Base-by-base conservation (phyloP, 2,113 vertebrate species). In the Actenoides hombroni region DNA sequence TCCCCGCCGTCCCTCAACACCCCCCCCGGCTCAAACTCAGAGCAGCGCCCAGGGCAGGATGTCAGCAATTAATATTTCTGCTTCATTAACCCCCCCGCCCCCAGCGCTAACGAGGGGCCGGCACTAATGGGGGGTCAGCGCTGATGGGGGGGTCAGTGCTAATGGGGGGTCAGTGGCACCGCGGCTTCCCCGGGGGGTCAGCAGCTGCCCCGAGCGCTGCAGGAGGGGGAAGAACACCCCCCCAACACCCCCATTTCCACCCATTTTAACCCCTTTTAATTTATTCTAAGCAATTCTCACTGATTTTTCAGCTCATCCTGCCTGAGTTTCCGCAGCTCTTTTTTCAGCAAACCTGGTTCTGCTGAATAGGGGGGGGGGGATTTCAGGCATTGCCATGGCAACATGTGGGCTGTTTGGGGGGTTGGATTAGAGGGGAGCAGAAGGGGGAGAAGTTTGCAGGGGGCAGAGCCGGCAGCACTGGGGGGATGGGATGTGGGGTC, bases 301-400 rank as follows among this genome's bases (percentile, higher is more conserved):
- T 42, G 13, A 42, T 42, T 42, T 42, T 42, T 42, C 37, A 51
- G 8, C 17, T 39, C 42, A 42, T 42, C 42, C 49, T 13, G 14
- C 31, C 23, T 29, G 31, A 5, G 10, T 63, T 53, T 5, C n/a
- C 17, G 1, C 2, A 4, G 29, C 11, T 4, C 5, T 71, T 19
- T 56, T 8, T 33, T 11, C 67, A 25, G 40, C 57, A 48, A 71
- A 48, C n/a, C 54, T 11, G 9, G 9, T 48, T 31, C 53, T 1
- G 16, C 63, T 42, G 49, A 26, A 25, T 16, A 8, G n/a, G 33
- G 21, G 20, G 11, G 61, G 56, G 6, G 89, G 75, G 54, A 84
- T 70, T 86, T 85, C 76, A 85, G 81, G 24, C 28, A 92, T 95
- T 53, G 53, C 65, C 95, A 96, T 97, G 97, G 94, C 95, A 96